phyloP scores from a whole-genome alignment of 2,888 invertebrate species.

The Limnephilus rhombicus region DNA sequence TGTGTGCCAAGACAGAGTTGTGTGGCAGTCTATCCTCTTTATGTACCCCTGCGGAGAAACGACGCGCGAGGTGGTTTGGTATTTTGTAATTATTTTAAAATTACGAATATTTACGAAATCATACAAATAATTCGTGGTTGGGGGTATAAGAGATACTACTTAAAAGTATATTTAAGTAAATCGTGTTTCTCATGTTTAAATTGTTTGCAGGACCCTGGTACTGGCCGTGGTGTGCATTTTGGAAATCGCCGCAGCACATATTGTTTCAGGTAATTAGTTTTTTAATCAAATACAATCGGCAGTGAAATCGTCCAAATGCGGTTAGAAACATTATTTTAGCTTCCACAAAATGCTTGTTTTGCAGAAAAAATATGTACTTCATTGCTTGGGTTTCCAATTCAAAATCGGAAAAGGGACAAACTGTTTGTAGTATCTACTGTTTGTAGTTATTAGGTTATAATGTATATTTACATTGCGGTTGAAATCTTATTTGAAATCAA shows the following conservation, averaged over 20 bases:
- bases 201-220: conserved; percentile 77
- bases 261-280: conserved; percentile 74
- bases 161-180: background rate
- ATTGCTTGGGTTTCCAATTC: too few species aligned
- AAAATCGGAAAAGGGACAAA: too few species aligned
- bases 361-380: too few species aligned
- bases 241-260: conserved; percentile 87
- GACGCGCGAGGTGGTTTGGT: too few species aligned
- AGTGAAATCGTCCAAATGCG: background rate
- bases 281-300: background rate
- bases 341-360: conserved; percentile 11
- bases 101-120: background rate
- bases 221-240: conserved; percentile 85
- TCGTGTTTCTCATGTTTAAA: background rate
- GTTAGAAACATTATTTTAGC: background rate
- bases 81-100: background rate
- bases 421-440: too few species aligned
- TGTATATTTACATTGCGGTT: too few species aligned
- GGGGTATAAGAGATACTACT: background rate
- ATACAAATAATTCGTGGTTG: background rate
- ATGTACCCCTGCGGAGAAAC: too few species aligned
- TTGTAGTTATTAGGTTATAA: too few species aligned
- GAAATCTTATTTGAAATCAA: too few species aligned
- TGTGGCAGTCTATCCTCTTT: too few species aligned
- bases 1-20: too few species aligned